Conservation (phyloP, 2,888 invertebrate species). For the Polydrusus pterygomalis region DNA sequence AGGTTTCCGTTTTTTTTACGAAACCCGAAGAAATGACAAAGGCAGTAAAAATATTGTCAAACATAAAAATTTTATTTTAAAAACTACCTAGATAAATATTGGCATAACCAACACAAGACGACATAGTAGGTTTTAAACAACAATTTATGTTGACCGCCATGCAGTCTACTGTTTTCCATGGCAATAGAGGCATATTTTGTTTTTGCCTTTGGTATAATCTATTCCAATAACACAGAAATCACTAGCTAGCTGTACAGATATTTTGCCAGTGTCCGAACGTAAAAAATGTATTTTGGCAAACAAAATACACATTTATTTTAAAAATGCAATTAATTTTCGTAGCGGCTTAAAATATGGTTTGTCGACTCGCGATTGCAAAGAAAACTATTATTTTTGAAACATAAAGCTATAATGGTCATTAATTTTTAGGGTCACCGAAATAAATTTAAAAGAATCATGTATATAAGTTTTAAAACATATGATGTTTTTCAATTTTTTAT, state of each 20-base stretch:
- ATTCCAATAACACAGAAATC: conserved; percentile 50
- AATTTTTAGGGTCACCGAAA: background rate
- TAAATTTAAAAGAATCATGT: background rate
- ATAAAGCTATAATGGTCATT: background rate
- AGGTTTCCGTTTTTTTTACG: too few species aligned
- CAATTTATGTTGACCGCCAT: conserved; percentile 59
- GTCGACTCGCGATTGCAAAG: background rate
- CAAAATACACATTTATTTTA: background rate
- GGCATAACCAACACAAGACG: conserved; percentile 5
- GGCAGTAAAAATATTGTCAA: too few species aligned
- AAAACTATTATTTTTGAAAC: background rate
- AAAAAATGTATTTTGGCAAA: conserved; percentile 8
- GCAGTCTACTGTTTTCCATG: conserved; percentile 60
- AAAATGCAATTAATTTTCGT: conserved; percentile 5
- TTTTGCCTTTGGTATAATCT: conserved; percentile 50
- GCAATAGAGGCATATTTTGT: conserved; percentile 57
- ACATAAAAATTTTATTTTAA: too few species aligned
- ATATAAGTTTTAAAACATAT: background rate
- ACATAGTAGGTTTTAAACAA: conserved; percentile 55
- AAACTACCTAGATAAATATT: too few species aligned
- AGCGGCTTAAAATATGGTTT: background rate
- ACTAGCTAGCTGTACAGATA: conserved; percentile 32
- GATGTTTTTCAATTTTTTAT: background rate
- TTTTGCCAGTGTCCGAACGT: conserved; percentile 20
- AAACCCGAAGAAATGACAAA: too few species aligned